Evolutionary conservation across 2,113 vertebrate species (phyloP), one percentile per base, ranked within the genome.

Genomic region (Irena cyanogastra): DNA sequence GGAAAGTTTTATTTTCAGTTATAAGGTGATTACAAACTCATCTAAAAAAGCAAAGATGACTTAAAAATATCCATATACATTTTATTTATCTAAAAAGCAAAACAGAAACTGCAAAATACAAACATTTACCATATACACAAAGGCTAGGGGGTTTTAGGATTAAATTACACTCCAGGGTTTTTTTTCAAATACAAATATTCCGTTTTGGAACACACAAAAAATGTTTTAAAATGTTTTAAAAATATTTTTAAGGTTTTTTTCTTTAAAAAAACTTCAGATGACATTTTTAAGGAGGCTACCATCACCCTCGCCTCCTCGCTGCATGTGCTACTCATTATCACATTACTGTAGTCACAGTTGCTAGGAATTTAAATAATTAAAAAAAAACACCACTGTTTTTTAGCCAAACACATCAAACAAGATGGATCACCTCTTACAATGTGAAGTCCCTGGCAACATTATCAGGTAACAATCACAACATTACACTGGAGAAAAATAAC

Each of bases 41-140:
- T 98, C 98, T 98, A 98, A 98, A 98, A 98, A 97, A 98, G 97
- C 97, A 97, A 98, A 97, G 96, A 98, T 98, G 97, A 96, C 97
- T 97, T 98, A 98, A 98, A 98, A 98, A 98, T 98, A 98, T 97
- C 49, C 83, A 97, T 98, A 97, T 98, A 97, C 98, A 97, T 97
- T 97, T 98, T 94, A 94, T 97, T 97, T 95, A 95, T 98, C 98
- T 98, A 98, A 98, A 98, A 98, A 97, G 98, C 97, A 97, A 97
- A 98, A 97, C 90, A 90, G 93, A 94, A 95, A 97, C 97, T 92
- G 97, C 97, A 96, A 97, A 97, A 94, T 96, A 96, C 97, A 97
- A 97, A 97, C 97, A 98, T 96, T 97, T 96, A 97, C 96, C 93
- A 93, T 94, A 95, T 95, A 97, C 98, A 97, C 96, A 97, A 97